Evolutionary conservation across 2,113 vertebrate species (phyloP).

Genomic region (Baryphthengus martii): DNA sequence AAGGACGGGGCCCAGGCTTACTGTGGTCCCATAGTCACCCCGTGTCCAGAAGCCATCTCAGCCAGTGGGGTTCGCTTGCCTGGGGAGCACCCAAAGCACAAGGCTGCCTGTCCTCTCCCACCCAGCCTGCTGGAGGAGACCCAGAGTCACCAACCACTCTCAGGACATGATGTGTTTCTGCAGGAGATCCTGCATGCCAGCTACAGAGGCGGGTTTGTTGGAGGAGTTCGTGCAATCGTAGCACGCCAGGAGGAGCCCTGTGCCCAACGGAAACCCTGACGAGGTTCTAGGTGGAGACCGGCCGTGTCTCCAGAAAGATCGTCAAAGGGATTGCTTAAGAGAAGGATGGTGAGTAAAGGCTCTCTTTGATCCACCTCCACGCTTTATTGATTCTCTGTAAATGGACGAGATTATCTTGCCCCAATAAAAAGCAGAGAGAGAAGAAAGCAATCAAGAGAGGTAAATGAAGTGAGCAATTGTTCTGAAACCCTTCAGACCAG

Average conservation of each 20-base stretch:
- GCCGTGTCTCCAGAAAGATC: neutral
- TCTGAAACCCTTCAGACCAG: neutral
- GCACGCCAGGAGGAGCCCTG: fast-evolving
- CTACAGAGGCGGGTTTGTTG: neutral
- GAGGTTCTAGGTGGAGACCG: neutral
- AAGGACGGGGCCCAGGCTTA: neutral
- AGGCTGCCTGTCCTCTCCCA: neutral
- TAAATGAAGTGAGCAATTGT: neutral
- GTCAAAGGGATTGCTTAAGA: neutral
- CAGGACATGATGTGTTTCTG: neutral
- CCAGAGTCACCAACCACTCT: neutral
- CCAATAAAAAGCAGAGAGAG: neutral
- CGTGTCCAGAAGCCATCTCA: neutral
- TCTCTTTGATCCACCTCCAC: neutral
- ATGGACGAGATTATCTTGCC: neutral
- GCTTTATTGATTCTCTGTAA: neutral
- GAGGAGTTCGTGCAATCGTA: fast-evolving
- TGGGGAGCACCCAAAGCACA: neutral
- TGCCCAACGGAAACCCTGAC: neutral
- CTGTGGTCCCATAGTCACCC: fast-evolving
- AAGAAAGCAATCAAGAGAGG: neutral
- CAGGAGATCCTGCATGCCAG: neutral
- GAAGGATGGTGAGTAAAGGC: neutral
- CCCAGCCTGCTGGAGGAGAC: neutral
- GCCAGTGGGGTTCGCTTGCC: neutral